Conservation (phyloP, 2,797 vertebrate species). For the Enteromius radiatus region DNA sequence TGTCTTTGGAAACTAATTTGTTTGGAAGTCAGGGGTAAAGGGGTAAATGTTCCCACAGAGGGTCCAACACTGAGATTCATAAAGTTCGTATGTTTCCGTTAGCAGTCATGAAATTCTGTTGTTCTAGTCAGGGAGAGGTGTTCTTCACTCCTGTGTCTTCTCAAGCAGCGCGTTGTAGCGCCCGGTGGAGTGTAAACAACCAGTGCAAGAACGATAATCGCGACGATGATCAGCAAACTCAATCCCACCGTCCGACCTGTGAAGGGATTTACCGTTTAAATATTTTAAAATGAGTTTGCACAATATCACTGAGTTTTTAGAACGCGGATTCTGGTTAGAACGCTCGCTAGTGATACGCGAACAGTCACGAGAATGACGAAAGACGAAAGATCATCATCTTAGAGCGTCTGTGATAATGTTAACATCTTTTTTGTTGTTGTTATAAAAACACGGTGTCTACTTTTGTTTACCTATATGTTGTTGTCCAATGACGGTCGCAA, state of each 20-base stretch:
- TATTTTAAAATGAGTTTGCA: too few species aligned
- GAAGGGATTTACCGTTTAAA: not conserved
- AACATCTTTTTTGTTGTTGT: not conserved
- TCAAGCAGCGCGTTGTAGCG: slow-evolving; percentile 24
- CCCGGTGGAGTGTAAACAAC: slow-evolving; percentile 53
- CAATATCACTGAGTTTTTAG: not conserved
- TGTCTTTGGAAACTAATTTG: not conserved
- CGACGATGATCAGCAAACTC: slow-evolving; percentile 42
- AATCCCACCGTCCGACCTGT: slow-evolving; percentile 49
- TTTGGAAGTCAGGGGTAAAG: too few species aligned
- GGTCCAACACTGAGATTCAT: not conserved
- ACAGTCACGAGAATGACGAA: not conserved
- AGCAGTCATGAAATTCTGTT: slow-evolving; percentile 27
- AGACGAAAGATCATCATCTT: not conserved
- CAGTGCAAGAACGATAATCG: slow-evolving; percentile 28
- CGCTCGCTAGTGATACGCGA: not conserved
- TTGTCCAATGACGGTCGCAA: not conserved
- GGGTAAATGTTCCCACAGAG: not conserved
- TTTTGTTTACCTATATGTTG: slow-evolving; percentile 31
- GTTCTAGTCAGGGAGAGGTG: slow-evolving; percentile 36
- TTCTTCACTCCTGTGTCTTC: slow-evolving; percentile 39
- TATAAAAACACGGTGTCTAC: not conserved
- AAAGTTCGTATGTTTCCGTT: not conserved
- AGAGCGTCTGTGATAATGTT: not conserved
- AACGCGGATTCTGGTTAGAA: not conserved